These are phyloP conservation scores for Pristiophorus japonicus DNA, from an alignment of 2,113 vertebrate species.

Conservation along the genomic window DNA sequence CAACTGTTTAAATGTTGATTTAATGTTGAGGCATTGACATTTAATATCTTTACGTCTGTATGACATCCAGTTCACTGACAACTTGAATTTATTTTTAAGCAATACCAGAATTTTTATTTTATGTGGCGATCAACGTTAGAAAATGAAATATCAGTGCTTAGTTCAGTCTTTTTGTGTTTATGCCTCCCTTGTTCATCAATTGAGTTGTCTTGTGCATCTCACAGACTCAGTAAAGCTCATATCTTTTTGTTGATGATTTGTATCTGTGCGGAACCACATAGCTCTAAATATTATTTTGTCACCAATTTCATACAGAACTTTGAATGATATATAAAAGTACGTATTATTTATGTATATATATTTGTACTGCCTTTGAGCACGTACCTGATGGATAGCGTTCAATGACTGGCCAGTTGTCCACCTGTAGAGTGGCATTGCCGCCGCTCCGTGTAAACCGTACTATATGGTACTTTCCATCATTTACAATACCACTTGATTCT, in stretches of 20 bases:
- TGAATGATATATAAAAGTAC: not conserved
- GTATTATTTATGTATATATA: not conserved
- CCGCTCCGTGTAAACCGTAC: conserved; percentile 97
- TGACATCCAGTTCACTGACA: conserved; percentile 50
- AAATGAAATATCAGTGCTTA: not conserved
- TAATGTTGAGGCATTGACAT: conserved; percentile 50
- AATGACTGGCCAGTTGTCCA: conserved; percentile 97
- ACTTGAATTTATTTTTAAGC: conserved; percentile 52
- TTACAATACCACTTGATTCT: conserved; percentile 94
- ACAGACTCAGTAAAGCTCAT: not conserved
- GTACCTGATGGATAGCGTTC: conserved; percentile 98
- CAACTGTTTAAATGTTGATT: conserved; percentile 47
- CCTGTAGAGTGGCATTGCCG: conserved; percentile 96
- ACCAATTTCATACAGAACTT: not conserved
- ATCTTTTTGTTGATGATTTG: not conserved
- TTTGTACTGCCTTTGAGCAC: conserved; percentile 44
- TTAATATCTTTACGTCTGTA: conserved; percentile 47
- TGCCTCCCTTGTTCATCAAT: not conserved
- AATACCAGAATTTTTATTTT: conserved; percentile 46
- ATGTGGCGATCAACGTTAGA: not conserved
- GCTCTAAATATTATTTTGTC: not conserved
- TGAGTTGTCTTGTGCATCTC: not conserved
- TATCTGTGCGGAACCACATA: not conserved
- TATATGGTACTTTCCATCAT: conserved; percentile 97
- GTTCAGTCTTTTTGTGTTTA: conserved; percentile 3